Conservation (phyloP, 2,888 invertebrate genomes). For the Phrixothrix hirtus region DNA sequence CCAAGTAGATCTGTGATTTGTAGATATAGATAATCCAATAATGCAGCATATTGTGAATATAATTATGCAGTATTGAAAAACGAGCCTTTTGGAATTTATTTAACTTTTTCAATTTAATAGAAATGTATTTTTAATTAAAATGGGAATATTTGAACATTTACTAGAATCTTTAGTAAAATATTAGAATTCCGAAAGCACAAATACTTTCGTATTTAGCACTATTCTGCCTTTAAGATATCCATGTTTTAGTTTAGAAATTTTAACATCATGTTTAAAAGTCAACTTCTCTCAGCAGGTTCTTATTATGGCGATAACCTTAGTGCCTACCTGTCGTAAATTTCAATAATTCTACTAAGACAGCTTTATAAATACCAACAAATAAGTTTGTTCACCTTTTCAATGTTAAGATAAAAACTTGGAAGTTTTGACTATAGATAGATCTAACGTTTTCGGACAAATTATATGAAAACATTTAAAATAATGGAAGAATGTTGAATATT, state of each 20-base stretch:
- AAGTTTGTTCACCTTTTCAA: conserved; percentile 5
- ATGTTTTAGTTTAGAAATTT: conserved; percentile 4
- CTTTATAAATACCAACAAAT: conserved; percentile 1
- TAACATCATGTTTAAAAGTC: conserved; percentile 10
- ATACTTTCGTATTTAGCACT: conserved; percentile 5
- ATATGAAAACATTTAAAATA: neutral
- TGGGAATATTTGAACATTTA: no score
- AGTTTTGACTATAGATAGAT: neutral
- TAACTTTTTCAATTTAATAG: no score
- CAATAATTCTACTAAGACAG: conserved; percentile 13
- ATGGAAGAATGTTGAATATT: no score
- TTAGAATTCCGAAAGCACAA: no score
- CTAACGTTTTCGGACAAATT: neutral
- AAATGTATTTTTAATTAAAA: neutral
- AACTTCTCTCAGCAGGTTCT: conserved; percentile 21
- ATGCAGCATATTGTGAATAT: no score
- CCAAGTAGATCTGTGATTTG: no score
- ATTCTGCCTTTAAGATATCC: conserved; percentile 13
- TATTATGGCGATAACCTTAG: conserved; percentile 13
- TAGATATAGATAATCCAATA: no score
- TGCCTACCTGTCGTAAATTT: conserved; percentile 18
- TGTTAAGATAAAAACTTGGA: neutral
- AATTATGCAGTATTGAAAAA: no score
- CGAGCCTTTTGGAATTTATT: no score
- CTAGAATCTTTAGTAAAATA: no score